phyloP scores from a whole-genome alignment of 2,113 vertebrate genomes.

The Cryptoleucopteryx plumbea region DNA sequence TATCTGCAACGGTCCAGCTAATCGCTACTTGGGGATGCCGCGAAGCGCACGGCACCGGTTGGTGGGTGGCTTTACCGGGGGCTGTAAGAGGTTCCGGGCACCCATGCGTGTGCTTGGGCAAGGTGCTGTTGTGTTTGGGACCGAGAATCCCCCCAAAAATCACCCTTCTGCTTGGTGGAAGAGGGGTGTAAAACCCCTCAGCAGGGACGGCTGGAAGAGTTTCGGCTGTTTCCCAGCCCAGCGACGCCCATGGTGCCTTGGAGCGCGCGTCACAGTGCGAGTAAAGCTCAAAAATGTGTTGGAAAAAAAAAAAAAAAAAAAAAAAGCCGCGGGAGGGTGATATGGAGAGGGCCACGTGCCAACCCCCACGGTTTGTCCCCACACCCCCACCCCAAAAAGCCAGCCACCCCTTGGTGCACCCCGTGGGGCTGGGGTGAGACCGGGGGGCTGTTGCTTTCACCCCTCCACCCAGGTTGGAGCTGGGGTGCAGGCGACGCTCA shows the following conservation, averaged over 20 bases:
- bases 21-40: not conserved
- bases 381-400: not conserved
- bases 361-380: not conserved
- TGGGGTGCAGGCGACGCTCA: not conserved
- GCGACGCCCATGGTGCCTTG: rapidly evolving
- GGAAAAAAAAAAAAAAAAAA: too few relatives aligned
- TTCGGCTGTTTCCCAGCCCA: not conserved
- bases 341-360: rapidly evolving
- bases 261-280: rapidly evolving
- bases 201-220: not conserved
- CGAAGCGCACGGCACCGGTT: rapidly evolving
- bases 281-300: not conserved
- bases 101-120: rapidly evolving
- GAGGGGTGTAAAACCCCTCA: rapidly evolving
- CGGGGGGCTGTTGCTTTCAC: rapidly evolving
- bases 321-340: not conserved
- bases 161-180: rapidly evolving
- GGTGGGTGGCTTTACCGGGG: not conserved
- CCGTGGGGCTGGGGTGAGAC: not conserved
- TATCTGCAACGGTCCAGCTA: rapidly evolving
- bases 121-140: not conserved
- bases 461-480: not conserved
- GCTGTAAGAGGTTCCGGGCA: rapidly evolving
- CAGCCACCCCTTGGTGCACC: not conserved
- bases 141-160: rapidly evolving